Base-by-base conservation (phyloP, 2,113 vertebrate genomes). In the Cochlearius cochlearius region DNA sequence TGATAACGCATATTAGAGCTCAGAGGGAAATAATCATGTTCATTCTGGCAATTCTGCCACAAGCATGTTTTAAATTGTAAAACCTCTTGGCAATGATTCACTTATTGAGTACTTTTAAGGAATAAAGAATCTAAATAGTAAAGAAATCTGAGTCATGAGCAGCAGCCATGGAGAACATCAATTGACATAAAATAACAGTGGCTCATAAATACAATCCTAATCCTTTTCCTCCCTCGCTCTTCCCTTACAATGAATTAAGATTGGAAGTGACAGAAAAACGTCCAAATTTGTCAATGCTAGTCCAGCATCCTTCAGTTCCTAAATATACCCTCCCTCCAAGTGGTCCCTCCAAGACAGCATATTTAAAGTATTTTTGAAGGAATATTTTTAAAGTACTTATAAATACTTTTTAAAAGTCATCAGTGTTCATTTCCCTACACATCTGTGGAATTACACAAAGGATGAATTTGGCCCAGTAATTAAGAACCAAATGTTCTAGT, bases 321-420 rank as follows among this genome's bases (percentile, higher is more conserved):
- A 36, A 95, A 80, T 76, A 86, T 29, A 89, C 69, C 56, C 16
- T 67, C 69, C 84, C 76, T 43, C 50, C 50, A 39, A 88, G 18
- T 74, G 50, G 47, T 45, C 53, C 39, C 63, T 94, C 17, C 88
- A 74, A 91, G 71, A 90, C 21, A 56, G 69, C 9, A 19, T n/a
- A 19, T 75, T 50, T 75, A 8, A 83, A 72, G 4, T 15, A 14
- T 41, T 83, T 69, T 39, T 52, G 8, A 94, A 90, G 55, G 58
- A 55, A 62, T 53, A 30, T 39, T 80, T 76, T 77, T 15, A 3
- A 63, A 84, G 64, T 12, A 2, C 12, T 50, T 32, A 55, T 6
- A 23, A 39, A 68, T 36, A 17, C 30, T 5, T 9, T 7, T 47
- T 7, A 27, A 52, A 87, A 68, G 25, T 43, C 20, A 23, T 8